Conservation (phyloP, 2,797 vertebrate species). For the Melanotaenia nigrans region DNA sequence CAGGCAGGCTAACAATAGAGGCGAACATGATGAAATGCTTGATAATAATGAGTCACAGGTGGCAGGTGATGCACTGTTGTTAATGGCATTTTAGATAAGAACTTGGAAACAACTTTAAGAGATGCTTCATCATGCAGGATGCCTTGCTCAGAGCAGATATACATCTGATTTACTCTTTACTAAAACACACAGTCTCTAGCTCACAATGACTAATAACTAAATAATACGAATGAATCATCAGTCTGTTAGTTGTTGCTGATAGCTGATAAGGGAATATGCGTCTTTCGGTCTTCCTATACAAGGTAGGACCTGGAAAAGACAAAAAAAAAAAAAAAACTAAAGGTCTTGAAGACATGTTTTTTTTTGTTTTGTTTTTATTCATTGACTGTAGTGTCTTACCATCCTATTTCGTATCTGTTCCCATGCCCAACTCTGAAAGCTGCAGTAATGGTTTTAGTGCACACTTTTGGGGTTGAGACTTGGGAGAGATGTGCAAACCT, state of each 20-base stretch:
- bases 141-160: slow-evolving; percentile 14
- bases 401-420: slow-evolving; percentile 33
- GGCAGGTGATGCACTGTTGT: slow-evolving; percentile 13
- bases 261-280: neutral
- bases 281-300: neutral
- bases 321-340: neutral
- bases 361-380: no score
- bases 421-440: slow-evolving; percentile 17
- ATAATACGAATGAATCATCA: neutral
- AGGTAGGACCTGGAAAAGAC: neutral
- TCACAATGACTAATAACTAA: neutral
- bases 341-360: no score
- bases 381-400: neutral
- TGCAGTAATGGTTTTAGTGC: slow-evolving; percentile 25
- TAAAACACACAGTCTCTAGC: neutral
- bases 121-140: slow-evolving; percentile 27
- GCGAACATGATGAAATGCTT: neutral
- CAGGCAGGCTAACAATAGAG: neutral
- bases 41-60: slow-evolving; percentile 22
- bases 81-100: slow-evolving; percentile 20
- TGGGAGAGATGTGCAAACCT: neutral
- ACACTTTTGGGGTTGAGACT: slow-evolving; percentile 13
- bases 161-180: slow-evolving; percentile 6
- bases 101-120: slow-evolving; percentile 15
- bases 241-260: neutral